Evolutionary conservation across 1,140 invertebrate genomes (phyloP), one percentile per base, ranked within the genome.

Genomic region (Pseudoatta argentina): DNA sequence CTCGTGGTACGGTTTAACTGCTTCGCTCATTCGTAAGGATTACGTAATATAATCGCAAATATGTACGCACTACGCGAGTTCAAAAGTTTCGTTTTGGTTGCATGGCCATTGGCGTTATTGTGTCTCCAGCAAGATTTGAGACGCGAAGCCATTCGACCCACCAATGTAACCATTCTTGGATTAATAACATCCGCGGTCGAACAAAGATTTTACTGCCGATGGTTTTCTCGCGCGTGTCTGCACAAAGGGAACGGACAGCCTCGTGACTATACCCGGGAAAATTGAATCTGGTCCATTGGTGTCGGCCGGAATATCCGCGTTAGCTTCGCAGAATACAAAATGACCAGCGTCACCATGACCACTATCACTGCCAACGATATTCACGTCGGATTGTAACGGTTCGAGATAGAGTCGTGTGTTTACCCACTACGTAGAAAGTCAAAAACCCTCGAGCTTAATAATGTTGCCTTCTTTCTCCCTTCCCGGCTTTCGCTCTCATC

Each of bases 401-500:
- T 44, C 5, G 39, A 51, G 69, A 86, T 71, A 30, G 48, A 51
- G 48, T 51, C 53, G 39, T 87, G 88, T 93, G 92, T 93, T 94
- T 91, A 93, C 89, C 85, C 90, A 88, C 86, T 63, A 78, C 51
- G 88, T 87, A 86, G 88, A 87, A 92, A 94, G 92, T 92, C 89
- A 92, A 93, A 78, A 92, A 92, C 88, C 86, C 92, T 93, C 87
- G 91, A 94, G 91, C 92, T 94, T 94, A 93, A 94, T 94, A 94
- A 94, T 87, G 91, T 91, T 89, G 61, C 77, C 55, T 61, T 61
- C 73, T 51, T 34, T 81, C 27, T 44, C 34, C 12, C 18, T 48
- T 16, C n/a, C 27, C 2, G 61, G 2, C 27, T 51, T 16, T 16
- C 18, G 10, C 61, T 27, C 21, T 34, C 12, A 7, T 12, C 14